These are phyloP conservation scores for Idris sp. DNA, from an alignment of 1,140 invertebrate genomes.

Conservation along the genomic window DNA sequence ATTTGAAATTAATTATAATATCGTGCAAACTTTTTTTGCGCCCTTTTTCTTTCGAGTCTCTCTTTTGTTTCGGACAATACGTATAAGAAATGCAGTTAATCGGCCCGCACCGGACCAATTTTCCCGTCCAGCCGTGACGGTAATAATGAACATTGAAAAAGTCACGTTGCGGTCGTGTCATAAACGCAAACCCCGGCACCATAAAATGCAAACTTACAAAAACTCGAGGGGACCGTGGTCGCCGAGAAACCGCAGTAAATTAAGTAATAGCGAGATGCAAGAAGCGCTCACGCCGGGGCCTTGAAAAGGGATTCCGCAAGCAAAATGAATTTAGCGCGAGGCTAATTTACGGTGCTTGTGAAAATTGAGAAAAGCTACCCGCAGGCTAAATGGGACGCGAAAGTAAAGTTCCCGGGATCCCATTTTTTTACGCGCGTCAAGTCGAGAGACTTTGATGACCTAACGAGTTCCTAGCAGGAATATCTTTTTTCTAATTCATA, in stretches of 20 bases:
- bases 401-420: conserved; percentile 11
- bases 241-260: conserved; percentile 65
- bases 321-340: conserved; percentile 50
- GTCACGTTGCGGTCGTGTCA: conserved; percentile 53
- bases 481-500: conserved; percentile 23
- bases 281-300: conserved; percentile 20
- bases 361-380: conserved; percentile 49
- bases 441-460: too few species aligned
- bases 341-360: conserved; percentile 43
- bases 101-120: conserved; percentile 51
- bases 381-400: conserved; percentile 23
- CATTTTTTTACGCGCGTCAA: conserved; percentile 15
- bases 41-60: conserved; percentile 2
- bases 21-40: conserved; percentile 2
- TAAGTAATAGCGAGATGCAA: conserved; percentile 57
- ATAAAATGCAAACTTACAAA: conserved; percentile 64
- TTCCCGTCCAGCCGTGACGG: conserved; percentile 51
- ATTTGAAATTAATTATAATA: conserved; percentile 38
- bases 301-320: conserved; percentile 36
- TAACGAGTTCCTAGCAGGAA: conserved; percentile 8
- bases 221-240: conserved; percentile 49
- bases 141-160: conserved; percentile 58
- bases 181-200: conserved; percentile 45
- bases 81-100: conserved; percentile 41
- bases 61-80: conserved; percentile 13